Base-by-base conservation (phyloP, 2,797 vertebrate genomes). In the Enteromius thamalakanensis region DNA sequence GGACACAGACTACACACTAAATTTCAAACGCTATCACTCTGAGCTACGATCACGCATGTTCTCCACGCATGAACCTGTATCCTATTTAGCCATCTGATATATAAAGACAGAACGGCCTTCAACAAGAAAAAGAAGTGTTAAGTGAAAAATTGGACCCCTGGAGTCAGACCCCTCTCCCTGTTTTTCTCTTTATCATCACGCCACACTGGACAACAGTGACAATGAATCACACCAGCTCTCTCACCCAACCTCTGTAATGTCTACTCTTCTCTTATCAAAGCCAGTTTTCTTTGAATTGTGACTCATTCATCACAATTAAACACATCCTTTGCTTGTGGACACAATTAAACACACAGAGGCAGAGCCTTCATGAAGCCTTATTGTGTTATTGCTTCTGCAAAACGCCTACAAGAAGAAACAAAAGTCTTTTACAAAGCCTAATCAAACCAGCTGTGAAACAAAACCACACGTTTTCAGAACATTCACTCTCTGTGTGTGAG, bases 301-400 rank as follows among this genome's bases (percentile, higher is more conserved):
- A 85, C 75, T 79, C 80, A 82, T 82, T 85, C 34, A 47, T 78
- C 49, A 62, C 58, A 60, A 40, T 79, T 72, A 82, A 37, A 26
- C 23, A 8, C 9, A 19, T 37, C 32, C 21, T 75, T 69, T 26
- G 15, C 29, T 80, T 37, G 32, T 51, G 40, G 19, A 49, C 29
- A 80, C 37, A n/a, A 60, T 32, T 72, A 34, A 51, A 53, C 49
- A 34, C 72, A 51, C 19, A 6, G 45, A 64, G 37, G 60, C n/a
- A 69, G 6, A 45, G 37, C 40, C 55, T 76, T 40, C n/a, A 14
- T 17, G 17, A 80, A 71, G 17, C 40, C 11, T 34, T 60, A 60
- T 71, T 58, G 72, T 9, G 37, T 60, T 70, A 55, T 40, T 32
- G n/a, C 10, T 14, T 5, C 14, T 9, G 42, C 42, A 67, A 65